These are phyloP conservation scores for Exocentrus adspersus DNA, from an alignment of 2,888 invertebrate genomes.

Conservation along the genomic window DNA sequence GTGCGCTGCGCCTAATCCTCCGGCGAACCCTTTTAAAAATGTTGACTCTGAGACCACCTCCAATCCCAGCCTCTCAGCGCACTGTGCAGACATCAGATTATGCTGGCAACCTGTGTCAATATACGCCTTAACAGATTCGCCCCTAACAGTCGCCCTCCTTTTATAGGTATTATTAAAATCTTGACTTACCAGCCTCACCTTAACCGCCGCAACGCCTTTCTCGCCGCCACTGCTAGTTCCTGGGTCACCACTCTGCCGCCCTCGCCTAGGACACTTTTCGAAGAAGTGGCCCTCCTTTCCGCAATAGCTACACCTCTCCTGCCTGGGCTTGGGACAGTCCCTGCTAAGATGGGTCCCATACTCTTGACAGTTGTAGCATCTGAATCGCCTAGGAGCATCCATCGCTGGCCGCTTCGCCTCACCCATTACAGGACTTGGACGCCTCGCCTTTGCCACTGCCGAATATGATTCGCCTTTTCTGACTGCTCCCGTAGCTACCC, in stretches of 20 bases:
- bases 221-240: neutral
- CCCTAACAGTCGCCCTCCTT: neutral
- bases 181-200: constrained; percentile 10
- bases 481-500: neutral
- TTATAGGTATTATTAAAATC: constrained; percentile 16
- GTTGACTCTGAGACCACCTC: neutral
- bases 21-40: neutral
- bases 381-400: neutral
- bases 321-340: constrained; percentile 18
- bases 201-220: neutral
- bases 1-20: neutral
- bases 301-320: constrained; percentile 18
- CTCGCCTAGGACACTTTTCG: constrained; percentile 12
- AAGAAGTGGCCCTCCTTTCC: constrained; percentile 12
- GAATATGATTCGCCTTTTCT: neutral
- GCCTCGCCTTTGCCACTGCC: neutral
- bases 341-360: constrained; percentile 14
- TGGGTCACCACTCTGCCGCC: neutral
- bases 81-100: neutral
- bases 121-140: neutral
- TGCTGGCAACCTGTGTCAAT: neutral
- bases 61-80: neutral
- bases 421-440: neutral
- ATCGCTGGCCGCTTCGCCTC: neutral
- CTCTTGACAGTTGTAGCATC: constrained; percentile 27